Evolutionary conservation across 1,140 invertebrate species (phyloP).

Genomic region (Bilobella aurantiaca): DNA sequence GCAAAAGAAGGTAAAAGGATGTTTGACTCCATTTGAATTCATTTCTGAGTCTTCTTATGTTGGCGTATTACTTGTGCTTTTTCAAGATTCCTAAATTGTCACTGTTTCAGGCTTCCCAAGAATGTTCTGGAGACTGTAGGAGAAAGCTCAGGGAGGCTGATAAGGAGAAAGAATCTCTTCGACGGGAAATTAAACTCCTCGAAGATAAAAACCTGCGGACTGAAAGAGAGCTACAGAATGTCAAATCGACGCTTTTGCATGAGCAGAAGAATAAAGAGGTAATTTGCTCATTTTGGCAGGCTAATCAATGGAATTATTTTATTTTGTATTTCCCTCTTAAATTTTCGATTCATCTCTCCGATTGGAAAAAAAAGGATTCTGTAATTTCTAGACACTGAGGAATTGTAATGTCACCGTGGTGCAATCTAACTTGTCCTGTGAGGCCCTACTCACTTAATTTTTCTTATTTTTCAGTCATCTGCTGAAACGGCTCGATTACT

Average conservation of each 20-base stretch:
- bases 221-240: conserved; percentile 33
- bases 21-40: background rate
- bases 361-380: no score
- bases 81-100: no score
- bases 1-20: conserved; percentile 26
- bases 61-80: no score
- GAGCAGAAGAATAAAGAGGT: conserved; percentile 34
- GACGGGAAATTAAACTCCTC: conserved; percentile 25
- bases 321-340: no score
- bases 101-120: conserved; percentile 29
- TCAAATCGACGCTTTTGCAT: conserved; percentile 31
- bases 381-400: no score
- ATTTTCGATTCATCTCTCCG: no score
- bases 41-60: background rate
- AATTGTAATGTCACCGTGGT: no score
- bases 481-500: conserved; percentile 68
- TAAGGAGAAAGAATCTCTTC: conserved; percentile 29
- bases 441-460: no score
- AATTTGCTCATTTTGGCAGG: no score
- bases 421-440: no score
- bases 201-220: conserved; percentile 29
- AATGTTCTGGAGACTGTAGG: conserved; percentile 32
- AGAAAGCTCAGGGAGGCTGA: conserved; percentile 31
- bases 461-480: no score
- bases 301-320: no score